Conservation (phyloP, 2,797 vertebrate species). For the Rachycentron canadum region DNA sequence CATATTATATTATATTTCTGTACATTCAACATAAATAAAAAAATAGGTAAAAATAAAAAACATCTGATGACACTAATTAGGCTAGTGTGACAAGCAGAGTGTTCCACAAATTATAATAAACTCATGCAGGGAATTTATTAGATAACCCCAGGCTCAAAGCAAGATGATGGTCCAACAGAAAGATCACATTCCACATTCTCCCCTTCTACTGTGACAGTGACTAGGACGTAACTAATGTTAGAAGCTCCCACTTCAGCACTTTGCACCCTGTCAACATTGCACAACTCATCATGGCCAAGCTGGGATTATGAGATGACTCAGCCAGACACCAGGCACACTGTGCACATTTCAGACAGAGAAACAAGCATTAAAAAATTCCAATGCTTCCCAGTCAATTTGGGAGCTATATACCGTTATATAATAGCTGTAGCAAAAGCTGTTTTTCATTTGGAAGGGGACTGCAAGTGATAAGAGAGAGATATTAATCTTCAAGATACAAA, state of each 20-base stretch:
- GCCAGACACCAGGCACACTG: slow-evolving; percentile 17
- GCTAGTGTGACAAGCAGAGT: slow-evolving; percentile 10
- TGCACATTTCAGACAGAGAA: slow-evolving; percentile 39
- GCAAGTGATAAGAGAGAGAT: slow-evolving; percentile 9
- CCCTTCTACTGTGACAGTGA: slow-evolving; percentile 73
- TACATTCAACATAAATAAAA: too few species aligned
- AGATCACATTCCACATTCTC: slow-evolving; percentile 74
- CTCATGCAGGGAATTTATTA: slow-evolving; percentile 46
- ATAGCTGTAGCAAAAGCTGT: slow-evolving; percentile 18
- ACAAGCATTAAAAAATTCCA: slow-evolving; percentile 18
- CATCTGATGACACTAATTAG: slow-evolving; percentile 21
- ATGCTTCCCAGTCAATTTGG: slow-evolving; percentile 10
- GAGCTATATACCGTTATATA: slow-evolving; percentile 3
- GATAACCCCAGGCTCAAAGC: slow-evolving; percentile 51
- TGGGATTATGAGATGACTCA: slow-evolving; percentile 59
- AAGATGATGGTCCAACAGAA: slow-evolving; percentile 58
- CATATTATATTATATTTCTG: too few species aligned
- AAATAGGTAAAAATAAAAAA: background rate
- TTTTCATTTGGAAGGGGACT: background rate
- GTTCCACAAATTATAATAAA: slow-evolving; percentile 24
- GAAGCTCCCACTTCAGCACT: slow-evolving; percentile 79
- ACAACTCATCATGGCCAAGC: slow-evolving; percentile 49
- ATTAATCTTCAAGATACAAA: slow-evolving; percentile 10
- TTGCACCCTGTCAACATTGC: slow-evolving; percentile 70
- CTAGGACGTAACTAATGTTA: slow-evolving; percentile 75